phyloP scores from a whole-genome alignment of 2,888 invertebrate species.

The Philonicus albiceps region DNA sequence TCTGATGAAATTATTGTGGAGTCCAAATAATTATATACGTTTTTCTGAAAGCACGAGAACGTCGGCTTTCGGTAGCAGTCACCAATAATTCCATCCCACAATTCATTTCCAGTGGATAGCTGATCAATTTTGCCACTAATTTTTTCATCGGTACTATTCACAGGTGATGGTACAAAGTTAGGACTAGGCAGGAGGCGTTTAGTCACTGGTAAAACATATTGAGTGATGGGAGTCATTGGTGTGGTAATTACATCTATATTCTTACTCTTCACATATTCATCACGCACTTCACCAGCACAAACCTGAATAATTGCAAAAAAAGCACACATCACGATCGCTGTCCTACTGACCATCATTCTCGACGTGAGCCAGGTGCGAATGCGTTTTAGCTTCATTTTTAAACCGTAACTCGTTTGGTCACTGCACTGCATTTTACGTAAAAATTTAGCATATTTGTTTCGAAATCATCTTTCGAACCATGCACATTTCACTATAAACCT shows the following conservation, averaged over 20 bases:
- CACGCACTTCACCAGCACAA: conserved; percentile 33
- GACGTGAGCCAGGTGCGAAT: conserved; percentile 15
- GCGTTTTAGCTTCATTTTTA: conserved; percentile 16
- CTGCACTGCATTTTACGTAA: neutral
- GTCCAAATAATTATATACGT: conserved; percentile 77
- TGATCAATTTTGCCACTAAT: neutral
- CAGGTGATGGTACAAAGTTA: neutral
- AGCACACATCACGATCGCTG: conserved; percentile 1
- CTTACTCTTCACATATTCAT: neutral
- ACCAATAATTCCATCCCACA: conserved; percentile 78
- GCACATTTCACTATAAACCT: neutral
- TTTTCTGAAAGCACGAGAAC: conserved; percentile 79
- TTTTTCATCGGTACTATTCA: neutral
- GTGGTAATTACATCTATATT: conserved; percentile 10
- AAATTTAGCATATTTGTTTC: neutral
- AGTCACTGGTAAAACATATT: neutral
- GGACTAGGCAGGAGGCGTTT: conserved; percentile 3
- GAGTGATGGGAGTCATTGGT: neutral
- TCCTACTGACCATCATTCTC: conserved; percentile 40
- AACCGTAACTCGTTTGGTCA: neutral
- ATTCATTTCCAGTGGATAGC: conserved; percentile 67
- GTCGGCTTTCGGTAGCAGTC: conserved; percentile 74
- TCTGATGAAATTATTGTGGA: conserved; percentile 72
- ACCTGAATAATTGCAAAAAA: conserved; percentile 23
- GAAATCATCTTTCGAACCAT: neutral